Percentiles rank a stretch among this genome's conserved stretches.
phyloP scores from a whole-genome alignment of 1,140 invertebrate genomes.

The Saccostrea cuccullata region DNA sequence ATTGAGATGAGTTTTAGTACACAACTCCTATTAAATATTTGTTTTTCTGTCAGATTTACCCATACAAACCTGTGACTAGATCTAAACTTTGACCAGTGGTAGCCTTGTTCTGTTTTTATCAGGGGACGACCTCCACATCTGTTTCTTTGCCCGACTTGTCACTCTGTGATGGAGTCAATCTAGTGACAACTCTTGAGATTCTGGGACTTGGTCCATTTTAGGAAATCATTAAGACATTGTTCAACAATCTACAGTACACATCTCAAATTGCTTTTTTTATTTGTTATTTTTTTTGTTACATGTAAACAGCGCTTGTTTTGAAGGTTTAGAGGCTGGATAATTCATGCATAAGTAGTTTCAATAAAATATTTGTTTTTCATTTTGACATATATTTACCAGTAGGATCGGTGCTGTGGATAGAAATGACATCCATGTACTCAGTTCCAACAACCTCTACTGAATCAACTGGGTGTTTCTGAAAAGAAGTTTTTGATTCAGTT shows the following conservation, averaged over 20 bases:
- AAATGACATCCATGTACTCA: slow-evolving; percentile 8
- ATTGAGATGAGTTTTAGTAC: no score
- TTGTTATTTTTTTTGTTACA: no score
- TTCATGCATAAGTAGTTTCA: no score
- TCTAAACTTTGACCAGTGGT: slow-evolving; percentile 1
- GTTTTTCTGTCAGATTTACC: no score
- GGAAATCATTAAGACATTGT: not conserved
- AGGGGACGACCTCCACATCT: not conserved
- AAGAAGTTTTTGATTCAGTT: not conserved
- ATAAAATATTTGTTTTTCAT: no score
- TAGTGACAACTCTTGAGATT: not conserved
- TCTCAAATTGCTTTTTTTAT: no score
- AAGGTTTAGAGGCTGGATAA: no score
- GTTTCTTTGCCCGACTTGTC: not conserved
- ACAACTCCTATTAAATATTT: no score
- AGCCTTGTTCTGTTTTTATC: not conserved
- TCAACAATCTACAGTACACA: no score
- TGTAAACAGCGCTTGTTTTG: no score
- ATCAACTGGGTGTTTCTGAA: not conserved
- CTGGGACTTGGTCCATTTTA: not conserved
- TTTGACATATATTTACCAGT: not conserved
- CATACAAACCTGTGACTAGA: not conserved
- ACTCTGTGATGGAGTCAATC: slow-evolving; percentile 27
- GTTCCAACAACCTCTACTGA: slow-evolving; percentile 1
- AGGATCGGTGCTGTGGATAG: not conserved